These are phyloP conservation scores for Carlito syrichta DNA, from an alignment of 2,113 vertebrate genomes.

Conservation along the genomic window DNA sequence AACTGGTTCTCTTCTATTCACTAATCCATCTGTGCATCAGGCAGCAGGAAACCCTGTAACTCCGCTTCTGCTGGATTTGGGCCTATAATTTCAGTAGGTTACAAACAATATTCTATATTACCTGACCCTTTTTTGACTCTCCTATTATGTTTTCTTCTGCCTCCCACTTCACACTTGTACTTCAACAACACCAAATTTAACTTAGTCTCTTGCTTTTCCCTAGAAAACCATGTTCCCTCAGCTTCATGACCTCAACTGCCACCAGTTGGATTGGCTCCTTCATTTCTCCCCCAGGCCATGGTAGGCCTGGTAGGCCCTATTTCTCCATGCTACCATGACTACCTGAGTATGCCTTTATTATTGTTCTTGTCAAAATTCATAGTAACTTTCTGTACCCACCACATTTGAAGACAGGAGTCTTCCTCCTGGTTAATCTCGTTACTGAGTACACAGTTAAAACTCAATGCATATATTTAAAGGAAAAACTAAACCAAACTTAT, in stretches of 20 bases:
- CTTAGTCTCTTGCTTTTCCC: rapidly evolving
- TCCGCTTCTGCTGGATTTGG: background rate
- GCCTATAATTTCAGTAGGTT: rapidly evolving
- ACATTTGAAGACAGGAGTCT: background rate
- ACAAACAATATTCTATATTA: background rate
- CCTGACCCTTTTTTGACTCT: background rate
- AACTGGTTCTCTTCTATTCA: background rate
- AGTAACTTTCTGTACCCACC: background rate
- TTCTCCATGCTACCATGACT: background rate
- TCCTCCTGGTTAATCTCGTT: background rate
- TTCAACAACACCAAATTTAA: background rate
- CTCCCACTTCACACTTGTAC: background rate
- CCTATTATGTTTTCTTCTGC: rapidly evolving
- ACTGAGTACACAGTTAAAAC: background rate
- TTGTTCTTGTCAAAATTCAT: background rate
- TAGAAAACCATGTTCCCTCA: background rate
- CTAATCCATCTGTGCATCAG: rapidly evolving
- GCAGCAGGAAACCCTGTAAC: background rate
- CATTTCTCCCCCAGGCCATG: background rate
- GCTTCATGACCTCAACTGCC: background rate
- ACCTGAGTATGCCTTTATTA: background rate
- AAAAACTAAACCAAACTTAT: background rate
- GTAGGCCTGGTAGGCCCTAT: too few relatives aligned
- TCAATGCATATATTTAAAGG: background rate
- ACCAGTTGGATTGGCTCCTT: background rate